phyloP scores from a whole-genome alignment of 2,888 invertebrate genomes.

The Scaptomyza reducta region DNA sequence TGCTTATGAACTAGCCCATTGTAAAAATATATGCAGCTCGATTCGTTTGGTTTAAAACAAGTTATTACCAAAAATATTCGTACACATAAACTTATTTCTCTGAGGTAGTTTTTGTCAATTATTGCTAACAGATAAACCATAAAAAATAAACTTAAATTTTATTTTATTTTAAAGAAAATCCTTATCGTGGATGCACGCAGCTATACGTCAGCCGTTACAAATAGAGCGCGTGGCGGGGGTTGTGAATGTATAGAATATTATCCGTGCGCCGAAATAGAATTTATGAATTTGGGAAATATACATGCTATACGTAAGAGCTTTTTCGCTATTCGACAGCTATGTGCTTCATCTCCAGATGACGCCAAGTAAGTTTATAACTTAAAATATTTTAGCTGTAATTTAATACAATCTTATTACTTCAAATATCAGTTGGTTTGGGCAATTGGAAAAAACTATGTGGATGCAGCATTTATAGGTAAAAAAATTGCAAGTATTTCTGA shows the following conservation, averaged over 20 bases:
- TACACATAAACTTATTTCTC: no score
- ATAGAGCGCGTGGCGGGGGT: slow-evolving; percentile 98
- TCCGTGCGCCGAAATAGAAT: slow-evolving; percentile 96
- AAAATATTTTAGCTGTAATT: not conserved
- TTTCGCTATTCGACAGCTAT: slow-evolving; percentile 91
- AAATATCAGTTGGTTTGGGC: slow-evolving; percentile 91
- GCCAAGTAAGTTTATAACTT: slow-evolving; percentile 87
- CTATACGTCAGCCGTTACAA: slow-evolving; percentile 97
- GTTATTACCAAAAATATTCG: no score
- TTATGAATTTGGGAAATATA: slow-evolving; percentile 98
- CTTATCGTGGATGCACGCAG: slow-evolving; percentile 97
- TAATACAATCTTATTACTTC: not conserved
- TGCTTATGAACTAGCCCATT: no score
- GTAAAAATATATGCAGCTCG: no score
- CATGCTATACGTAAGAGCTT: slow-evolving; percentile 97
- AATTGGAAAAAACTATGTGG: slow-evolving; percentile 96
- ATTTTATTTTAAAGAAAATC: slow-evolving; percentile 89
- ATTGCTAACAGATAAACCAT: no score
- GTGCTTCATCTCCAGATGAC: slow-evolving; percentile 91
- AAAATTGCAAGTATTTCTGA: no score
- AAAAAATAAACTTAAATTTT: not conserved
- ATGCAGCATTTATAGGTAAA: slow-evolving; percentile 94
- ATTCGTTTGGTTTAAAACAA: no score
- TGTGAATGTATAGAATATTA: slow-evolving; percentile 98
- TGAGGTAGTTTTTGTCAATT: no score